A percentile compares a stretch with the other conserved stretches of the same genome.
Conservation (phyloP, 2,888 invertebrate species). For the Scaptomyza tumidula region DNA sequence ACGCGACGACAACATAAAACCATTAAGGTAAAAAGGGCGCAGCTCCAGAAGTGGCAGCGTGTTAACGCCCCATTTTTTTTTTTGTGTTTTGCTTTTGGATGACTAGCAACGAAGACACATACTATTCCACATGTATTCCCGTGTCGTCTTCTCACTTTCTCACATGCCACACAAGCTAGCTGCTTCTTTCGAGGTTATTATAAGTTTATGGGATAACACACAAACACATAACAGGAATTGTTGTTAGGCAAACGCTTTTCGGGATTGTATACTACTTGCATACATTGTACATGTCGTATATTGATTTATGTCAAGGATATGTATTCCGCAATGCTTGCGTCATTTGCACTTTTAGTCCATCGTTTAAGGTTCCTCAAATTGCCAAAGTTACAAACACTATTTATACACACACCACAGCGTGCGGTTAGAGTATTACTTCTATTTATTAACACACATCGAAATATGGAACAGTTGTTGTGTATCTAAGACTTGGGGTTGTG, state of each 20-base stretch:
- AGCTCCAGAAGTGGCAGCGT: constrained; percentile 52
- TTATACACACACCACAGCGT: constrained; percentile 22
- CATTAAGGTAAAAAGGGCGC: constrained; percentile 69
- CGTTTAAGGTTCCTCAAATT: constrained; percentile 42
- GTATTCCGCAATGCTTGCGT: constrained; percentile 62
- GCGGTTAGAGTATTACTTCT: constrained; percentile 39
- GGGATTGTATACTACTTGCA: constrained; percentile 44
- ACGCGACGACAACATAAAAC: constrained; percentile 68
- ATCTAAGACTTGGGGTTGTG: constrained; percentile 6
- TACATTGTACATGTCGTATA: constrained; percentile 15
- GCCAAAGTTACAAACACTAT: constrained; percentile 24
- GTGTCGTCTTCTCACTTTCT: constrained; percentile 5
- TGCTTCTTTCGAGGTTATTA: constrained; percentile 50
- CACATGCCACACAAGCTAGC: constrained; percentile 25
- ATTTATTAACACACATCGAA: constrained; percentile 29
- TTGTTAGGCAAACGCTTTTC: constrained; percentile 45
- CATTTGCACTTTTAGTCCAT: constrained; percentile 66
- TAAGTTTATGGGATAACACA: constrained; percentile 49
- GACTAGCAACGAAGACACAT: constrained; percentile 8
- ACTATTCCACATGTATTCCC: constrained; percentile 4
- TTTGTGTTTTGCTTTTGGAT: not conserved
- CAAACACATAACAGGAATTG: constrained; percentile 39
- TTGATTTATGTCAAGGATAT: constrained; percentile 57
- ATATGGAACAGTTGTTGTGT: constrained; percentile 9
- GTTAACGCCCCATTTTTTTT: constrained; percentile 66